These are phyloP conservation scores for Phyllopteryx taeniolatus DNA, from an alignment of 2,113 vertebrate genomes.

Conservation along the genomic window DNA sequence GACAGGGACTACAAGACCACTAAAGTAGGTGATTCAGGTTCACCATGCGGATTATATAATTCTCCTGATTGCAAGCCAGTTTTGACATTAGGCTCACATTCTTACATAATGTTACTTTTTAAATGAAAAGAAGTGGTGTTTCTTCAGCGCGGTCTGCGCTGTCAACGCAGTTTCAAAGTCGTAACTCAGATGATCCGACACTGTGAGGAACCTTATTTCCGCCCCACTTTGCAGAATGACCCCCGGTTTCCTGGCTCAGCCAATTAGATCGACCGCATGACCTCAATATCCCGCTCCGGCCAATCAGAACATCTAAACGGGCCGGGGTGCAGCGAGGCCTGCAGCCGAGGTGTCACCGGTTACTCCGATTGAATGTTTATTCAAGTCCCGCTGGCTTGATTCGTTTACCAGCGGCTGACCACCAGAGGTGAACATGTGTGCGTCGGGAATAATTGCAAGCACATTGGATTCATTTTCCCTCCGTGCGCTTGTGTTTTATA, in stretches of 20 bases:
- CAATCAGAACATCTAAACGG: constrained; percentile 72
- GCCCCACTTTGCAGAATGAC: constrained; percentile 62
- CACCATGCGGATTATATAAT: too few relatives aligned
- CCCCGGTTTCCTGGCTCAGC: constrained; percentile 46
- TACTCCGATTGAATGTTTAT: constrained; percentile 49
- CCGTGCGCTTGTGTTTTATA: constrained; percentile 6
- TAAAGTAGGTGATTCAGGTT: too few relatives aligned
- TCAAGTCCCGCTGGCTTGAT: constrained; percentile 37
- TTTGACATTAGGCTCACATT: background rate
- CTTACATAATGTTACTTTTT: background rate
- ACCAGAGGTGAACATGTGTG: constrained; percentile 9
- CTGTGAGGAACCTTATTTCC: constrained; percentile 69
- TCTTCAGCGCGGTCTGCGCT: background rate
- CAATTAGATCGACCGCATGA: constrained; percentile 61
- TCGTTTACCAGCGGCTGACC: constrained; percentile 30
- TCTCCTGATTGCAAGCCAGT: background rate
- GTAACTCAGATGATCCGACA: constrained; percentile 14
- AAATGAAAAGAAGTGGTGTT: background rate
- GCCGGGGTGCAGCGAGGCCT: constrained; percentile 43
- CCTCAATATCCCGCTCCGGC: constrained; percentile 69
- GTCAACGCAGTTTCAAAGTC: background rate
- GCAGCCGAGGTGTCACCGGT: constrained; percentile 45
- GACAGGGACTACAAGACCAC: too few relatives aligned
- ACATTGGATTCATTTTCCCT: constrained; percentile 15
- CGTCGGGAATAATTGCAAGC: constrained; percentile 5